A percentile compares a stretch with the other conserved stretches of the same genome.
Conservation (phyloP, 2,797 vertebrate species). For the Enteromius mattozi region DNA sequence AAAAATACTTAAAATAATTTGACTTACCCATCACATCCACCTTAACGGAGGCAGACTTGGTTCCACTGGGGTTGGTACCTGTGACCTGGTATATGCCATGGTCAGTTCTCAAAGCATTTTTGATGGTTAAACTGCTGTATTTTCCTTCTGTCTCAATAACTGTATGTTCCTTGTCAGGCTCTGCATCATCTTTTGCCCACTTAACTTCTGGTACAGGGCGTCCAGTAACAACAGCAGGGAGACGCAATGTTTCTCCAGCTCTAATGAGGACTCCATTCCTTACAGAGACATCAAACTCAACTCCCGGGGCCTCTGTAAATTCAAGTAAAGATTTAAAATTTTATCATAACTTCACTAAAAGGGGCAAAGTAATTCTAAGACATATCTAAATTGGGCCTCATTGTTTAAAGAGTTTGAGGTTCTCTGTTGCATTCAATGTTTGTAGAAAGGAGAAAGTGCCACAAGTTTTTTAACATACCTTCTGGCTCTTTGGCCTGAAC, state of each 20-base stretch:
- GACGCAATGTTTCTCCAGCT: constrained; percentile 88
- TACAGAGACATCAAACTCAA: constrained; percentile 89
- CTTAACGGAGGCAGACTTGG: constrained; percentile 87
- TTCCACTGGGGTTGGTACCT: constrained; percentile 90
- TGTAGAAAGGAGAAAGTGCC: neutral
- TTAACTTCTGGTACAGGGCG: constrained; percentile 88
- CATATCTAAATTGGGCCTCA: neutral
- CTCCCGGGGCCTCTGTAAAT: constrained; percentile 85
- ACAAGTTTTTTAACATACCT: constrained; percentile 76
- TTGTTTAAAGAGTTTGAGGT: neutral
- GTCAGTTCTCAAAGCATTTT: constrained; percentile 87
- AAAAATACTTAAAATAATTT: neutral
- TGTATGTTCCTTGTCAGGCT: constrained; percentile 87
- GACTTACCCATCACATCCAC: constrained; percentile 95
- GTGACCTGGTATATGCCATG: constrained; percentile 91
- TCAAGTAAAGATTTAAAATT: constrained; percentile 43
- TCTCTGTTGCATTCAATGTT: neutral
- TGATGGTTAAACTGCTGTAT: constrained; percentile 87
- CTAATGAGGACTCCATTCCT: constrained; percentile 89
- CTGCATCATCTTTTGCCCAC: constrained; percentile 88
- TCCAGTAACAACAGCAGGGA: constrained; percentile 90
- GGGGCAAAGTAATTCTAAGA: neutral
- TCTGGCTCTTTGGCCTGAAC: constrained; percentile 91
- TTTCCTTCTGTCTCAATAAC: constrained; percentile 87
- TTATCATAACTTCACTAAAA: neutral